These are phyloP conservation scores for Parazoanthus darwini DNA, from an alignment of 92 coral and sea anemone genomes.

Conservation along the genomic window DNA sequence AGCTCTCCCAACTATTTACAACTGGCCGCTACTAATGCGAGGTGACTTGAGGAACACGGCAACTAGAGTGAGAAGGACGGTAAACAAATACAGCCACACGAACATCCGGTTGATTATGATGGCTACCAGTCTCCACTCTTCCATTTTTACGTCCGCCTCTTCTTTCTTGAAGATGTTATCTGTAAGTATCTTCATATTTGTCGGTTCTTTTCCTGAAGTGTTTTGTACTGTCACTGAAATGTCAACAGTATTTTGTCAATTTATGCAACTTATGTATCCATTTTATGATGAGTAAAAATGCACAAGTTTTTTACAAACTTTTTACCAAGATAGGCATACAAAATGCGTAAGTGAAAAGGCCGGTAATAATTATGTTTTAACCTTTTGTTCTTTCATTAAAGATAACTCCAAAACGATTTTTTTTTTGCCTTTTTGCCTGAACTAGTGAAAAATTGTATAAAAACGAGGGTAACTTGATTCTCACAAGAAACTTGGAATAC, in stretches of 20 bases:
- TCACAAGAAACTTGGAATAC: no score
- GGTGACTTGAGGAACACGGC: conserved; percentile 77
- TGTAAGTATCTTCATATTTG: conserved; percentile 76
- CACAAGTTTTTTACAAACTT: no score
- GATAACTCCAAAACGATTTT: no score
- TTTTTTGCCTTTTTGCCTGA: no score
- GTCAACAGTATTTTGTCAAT: not conserved
- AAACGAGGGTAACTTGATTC: no score
- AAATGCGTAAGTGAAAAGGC: no score
- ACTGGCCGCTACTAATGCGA: conserved; percentile 56
- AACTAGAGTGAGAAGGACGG: conserved; percentile 73
- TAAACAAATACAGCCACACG: conserved; percentile 76
- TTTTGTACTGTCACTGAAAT: conserved; percentile 63
- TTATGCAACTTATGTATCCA: not conserved
- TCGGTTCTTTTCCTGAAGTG: conserved; percentile 53
- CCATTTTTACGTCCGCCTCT: conserved; percentile 76
- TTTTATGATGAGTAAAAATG: not conserved
- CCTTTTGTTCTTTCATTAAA: no score
- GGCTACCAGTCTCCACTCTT: conserved; percentile 91
- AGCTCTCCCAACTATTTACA: not conserved
- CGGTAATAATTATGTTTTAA: no score
- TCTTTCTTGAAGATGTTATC: conserved; percentile 80
- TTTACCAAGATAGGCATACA: no score
- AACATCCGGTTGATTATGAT: conserved; percentile 86
- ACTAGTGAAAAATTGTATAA: no score